Conservation (phyloP, 2,797 vertebrate species). For the Loris lydekkerianus region DNA sequence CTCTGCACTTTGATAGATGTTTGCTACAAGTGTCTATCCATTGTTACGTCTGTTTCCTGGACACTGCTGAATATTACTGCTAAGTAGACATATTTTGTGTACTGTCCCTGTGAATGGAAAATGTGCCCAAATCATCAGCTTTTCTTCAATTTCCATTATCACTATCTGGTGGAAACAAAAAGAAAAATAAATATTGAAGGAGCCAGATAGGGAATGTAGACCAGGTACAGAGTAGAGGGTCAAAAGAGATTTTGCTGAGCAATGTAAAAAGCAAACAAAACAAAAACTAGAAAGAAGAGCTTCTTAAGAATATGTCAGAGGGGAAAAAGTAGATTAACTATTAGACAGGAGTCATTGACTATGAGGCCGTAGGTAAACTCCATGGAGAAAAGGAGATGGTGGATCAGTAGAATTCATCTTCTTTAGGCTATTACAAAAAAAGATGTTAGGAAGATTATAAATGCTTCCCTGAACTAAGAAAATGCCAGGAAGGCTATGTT, state of each 20-base stretch:
- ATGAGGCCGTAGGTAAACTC: not conserved
- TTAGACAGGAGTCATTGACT: not conserved
- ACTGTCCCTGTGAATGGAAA: not conserved
- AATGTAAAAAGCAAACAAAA: not conserved
- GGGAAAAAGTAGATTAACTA: not conserved
- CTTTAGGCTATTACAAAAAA: not conserved
- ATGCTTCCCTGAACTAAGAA: not conserved
- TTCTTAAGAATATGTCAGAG: not conserved
- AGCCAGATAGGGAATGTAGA: not conserved
- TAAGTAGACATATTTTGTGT: not conserved
- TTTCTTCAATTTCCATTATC: slow-evolving; percentile 30
- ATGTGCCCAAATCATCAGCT: slow-evolving; percentile 21
- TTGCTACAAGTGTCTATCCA: not conserved
- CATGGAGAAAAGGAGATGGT: not conserved
- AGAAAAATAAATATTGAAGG: not conserved
- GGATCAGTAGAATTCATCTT: slow-evolving; percentile 15
- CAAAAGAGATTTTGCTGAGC: slow-evolving; percentile 27
- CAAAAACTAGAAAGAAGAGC: not conserved
- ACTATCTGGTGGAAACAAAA: not conserved
- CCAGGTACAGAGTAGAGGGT: not conserved
- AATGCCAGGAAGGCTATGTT: too few species aligned
- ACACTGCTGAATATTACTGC: not conserved
- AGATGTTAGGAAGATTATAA: not conserved
- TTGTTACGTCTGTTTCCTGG: not conserved
- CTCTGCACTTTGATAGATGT: not conserved